Evolutionary conservation across 1,140 invertebrate genomes (phyloP).

Genomic region (Drosophila equinoxialis): DNA sequence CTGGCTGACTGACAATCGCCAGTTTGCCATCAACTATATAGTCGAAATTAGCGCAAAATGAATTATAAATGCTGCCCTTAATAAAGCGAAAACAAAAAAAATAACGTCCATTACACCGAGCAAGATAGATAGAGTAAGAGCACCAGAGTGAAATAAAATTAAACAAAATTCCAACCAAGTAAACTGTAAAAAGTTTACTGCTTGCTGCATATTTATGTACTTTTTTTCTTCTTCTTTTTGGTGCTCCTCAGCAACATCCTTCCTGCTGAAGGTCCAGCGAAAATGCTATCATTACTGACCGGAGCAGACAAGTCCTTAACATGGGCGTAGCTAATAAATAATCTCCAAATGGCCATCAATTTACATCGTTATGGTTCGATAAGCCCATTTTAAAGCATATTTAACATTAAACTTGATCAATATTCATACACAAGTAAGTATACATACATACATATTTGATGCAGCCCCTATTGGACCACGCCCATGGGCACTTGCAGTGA

Average conservation of each 20-base stretch:
- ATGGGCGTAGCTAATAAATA: neutral
- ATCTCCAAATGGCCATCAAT: neutral
- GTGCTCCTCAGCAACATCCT: constrained; percentile 26
- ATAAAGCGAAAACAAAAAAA: constrained; percentile 54
- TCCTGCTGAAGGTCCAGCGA: neutral
- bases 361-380: neutral
- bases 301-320: neutral
- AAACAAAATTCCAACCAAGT: constrained; percentile 7
- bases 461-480: neutral
- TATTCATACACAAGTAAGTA: too few species aligned
- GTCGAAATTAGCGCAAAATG: constrained; percentile 80
- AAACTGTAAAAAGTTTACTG: constrained; percentile 25
- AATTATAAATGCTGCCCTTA: constrained; percentile 74
- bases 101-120: neutral
- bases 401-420: neutral
- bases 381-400: neutral
- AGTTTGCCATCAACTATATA: constrained; percentile 66
- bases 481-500: neutral
- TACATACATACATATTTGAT: too few species aligned
- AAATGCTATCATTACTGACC: constrained; percentile 1
- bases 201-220: constrained; percentile 16
- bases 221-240: neutral
- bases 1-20: constrained; percentile 29
- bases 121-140: constrained; percentile 1
- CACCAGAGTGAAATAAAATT: constrained; percentile 17